These are phyloP conservation scores for Mycteria americana DNA, from an alignment of 2,797 vertebrate species.

Conservation along the genomic window DNA sequence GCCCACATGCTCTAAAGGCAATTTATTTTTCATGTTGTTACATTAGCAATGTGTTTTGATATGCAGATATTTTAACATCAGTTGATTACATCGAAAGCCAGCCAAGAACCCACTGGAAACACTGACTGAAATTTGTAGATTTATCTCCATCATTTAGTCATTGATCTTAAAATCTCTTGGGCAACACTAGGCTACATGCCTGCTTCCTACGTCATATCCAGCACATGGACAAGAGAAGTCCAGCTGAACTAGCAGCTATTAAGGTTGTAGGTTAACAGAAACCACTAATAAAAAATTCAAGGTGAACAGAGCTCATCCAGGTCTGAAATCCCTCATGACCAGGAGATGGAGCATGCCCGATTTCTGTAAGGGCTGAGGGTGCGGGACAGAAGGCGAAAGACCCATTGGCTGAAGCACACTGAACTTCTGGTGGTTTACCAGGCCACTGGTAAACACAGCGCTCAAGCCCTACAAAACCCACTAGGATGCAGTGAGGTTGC, in stretches of 20 bases:
- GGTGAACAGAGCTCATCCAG: neutral
- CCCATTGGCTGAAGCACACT: fast-evolving
- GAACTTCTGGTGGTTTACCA: neutral
- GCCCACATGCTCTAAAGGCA: neutral
- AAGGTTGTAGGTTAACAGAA: neutral
- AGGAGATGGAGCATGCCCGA: fast-evolving
- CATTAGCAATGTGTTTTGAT: neutral
- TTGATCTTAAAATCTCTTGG: neutral
- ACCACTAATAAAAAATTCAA: neutral
- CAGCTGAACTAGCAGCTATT: neutral
- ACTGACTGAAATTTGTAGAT: neutral
- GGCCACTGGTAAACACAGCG: neutral
- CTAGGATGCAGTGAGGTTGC: neutral
- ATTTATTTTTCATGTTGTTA: neutral
- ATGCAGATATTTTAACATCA: neutral
- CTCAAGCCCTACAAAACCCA: neutral
- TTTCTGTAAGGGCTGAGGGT: neutral
- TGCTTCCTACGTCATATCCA: neutral
- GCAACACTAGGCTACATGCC: neutral
- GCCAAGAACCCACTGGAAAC: neutral
- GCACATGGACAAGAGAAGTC: neutral
- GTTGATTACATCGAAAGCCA: neutral
- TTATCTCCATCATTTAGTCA: neutral
- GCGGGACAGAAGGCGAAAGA: fast-evolving
- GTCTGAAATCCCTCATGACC: neutral